These are phyloP conservation scores for Drosophila silvestris DNA, from an alignment of 2,888 invertebrate species.

Conservation along the genomic window DNA sequence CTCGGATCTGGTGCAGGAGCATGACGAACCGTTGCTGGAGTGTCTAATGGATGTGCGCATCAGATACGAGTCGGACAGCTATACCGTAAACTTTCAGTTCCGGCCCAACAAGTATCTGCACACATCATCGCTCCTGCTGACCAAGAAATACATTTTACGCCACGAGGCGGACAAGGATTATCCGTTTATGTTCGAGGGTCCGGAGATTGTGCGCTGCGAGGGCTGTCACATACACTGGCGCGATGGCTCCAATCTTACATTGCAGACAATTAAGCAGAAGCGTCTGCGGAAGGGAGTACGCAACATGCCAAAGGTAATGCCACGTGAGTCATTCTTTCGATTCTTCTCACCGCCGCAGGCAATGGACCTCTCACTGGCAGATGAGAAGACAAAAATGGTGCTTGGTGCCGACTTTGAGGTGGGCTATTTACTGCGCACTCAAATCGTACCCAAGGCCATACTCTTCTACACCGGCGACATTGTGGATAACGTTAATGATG, in stretches of 20 bases:
- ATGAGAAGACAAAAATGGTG: conserved; percentile 66
- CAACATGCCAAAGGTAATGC: conserved; percentile 57
- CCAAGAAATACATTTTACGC: conserved; percentile 63
- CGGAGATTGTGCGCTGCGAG: conserved; percentile 69
- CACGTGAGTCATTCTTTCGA: conserved; percentile 68
- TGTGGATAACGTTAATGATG: conserved; percentile 60
- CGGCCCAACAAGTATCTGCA: conserved; percentile 60
- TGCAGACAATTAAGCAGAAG: conserved; percentile 56
- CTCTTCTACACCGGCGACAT: conserved; percentile 71
- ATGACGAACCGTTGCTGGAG: conserved; percentile 66
- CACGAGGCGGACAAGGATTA: conserved; percentile 65
- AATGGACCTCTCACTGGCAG: conserved; percentile 62
- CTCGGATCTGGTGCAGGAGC: conserved; percentile 66
- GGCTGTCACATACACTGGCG: conserved; percentile 71
- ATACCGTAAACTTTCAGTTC: conserved; percentile 59
- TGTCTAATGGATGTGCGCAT: conserved; percentile 59
- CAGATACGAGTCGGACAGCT: conserved; percentile 59
- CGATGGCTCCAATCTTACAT: conserved; percentile 59
- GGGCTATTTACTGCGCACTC: conserved; percentile 66
- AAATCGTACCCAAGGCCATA: conserved; percentile 70
- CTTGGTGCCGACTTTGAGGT: conserved; percentile 66
- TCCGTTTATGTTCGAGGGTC: conserved; percentile 68
- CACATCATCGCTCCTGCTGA: conserved; percentile 54
- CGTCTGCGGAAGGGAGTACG: conserved; percentile 50
- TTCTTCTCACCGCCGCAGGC: conserved; percentile 68